Percentiles rank a stretch among this genome's conserved stretches.
phyloP scores from a whole-genome alignment of 2,888 invertebrate species.

The Oligia fasciuncula region DNA sequence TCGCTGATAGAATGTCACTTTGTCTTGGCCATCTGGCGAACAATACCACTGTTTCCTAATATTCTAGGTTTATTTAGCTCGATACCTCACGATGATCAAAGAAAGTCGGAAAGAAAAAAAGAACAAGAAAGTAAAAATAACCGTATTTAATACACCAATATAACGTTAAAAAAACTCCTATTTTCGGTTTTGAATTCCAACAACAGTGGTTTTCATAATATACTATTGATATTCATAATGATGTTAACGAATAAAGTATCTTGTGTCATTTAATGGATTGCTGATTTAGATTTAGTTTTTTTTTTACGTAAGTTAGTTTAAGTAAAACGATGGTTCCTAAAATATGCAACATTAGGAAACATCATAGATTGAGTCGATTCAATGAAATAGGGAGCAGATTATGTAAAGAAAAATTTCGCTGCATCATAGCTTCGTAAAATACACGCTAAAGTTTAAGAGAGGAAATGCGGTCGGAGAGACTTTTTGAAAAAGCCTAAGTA shows the following conservation, averaged over 20 bases:
- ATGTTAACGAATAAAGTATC: background rate
- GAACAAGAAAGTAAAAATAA: background rate
- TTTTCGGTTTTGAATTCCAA: too few relatives aligned
- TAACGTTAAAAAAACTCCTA: too few relatives aligned
- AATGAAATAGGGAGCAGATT: background rate
- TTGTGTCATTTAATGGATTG: background rate
- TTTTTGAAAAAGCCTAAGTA: too few relatives aligned
- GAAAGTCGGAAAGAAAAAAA: too few relatives aligned
- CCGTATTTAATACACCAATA: too few relatives aligned
- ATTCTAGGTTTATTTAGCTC: background rate
- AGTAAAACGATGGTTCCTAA: background rate
- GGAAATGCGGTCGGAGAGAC: too few relatives aligned
- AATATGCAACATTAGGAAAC: background rate
- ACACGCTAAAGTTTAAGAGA: background rate
- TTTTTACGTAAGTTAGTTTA: background rate
- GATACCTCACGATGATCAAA: background rate
- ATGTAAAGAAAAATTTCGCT: conserved; percentile 1
- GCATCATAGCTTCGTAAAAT: conserved; percentile 16
- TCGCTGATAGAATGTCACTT: too few relatives aligned
- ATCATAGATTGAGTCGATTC: too few relatives aligned
- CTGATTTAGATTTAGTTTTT: background rate
- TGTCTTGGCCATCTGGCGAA: background rate
- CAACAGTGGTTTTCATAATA: background rate
- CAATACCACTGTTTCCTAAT: background rate
- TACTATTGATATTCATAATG: background rate